A percentile compares a stretch with the other conserved stretches of the same genome.
phyloP scores from a whole-genome alignment of 2,888 invertebrate species.

The Tubulanus polymorphus region DNA sequence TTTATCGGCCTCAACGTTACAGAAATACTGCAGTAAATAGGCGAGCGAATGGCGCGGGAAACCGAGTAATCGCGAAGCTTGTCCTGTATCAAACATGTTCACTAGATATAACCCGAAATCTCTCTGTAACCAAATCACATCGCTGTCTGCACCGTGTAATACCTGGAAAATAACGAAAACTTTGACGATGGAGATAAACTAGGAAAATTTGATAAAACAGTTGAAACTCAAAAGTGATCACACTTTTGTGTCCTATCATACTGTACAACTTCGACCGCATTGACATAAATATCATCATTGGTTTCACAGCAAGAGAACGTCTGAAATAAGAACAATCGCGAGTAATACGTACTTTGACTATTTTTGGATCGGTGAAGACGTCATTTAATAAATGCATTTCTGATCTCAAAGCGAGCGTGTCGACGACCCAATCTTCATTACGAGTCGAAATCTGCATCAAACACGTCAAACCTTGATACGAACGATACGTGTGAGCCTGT shows the following conservation, averaged over 20 bases:
- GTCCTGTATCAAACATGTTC: constrained; percentile 94
- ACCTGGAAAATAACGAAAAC: constrained; percentile 59
- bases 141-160: constrained; percentile 85
- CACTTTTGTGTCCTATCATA: too few relatives aligned
- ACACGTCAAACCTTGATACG: constrained; percentile 92
- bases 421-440: constrained; percentile 79
- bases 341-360: constrained; percentile 78
- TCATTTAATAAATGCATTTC: constrained; percentile 79
- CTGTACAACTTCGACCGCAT: too few relatives aligned
- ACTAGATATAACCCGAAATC: constrained; percentile 94
- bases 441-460: constrained; percentile 86
- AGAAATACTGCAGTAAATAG: constrained; percentile 73
- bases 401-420: constrained; percentile 77
- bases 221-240: too few relatives aligned
- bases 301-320: too few relatives aligned
- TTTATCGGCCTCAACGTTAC: constrained; percentile 77
- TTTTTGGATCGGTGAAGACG: constrained; percentile 81
- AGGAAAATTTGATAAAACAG: too few relatives aligned
- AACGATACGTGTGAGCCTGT: constrained; percentile 85
- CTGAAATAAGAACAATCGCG: too few relatives aligned
- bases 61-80: constrained; percentile 73
- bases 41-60: constrained; percentile 68
- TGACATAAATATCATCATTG: too few relatives aligned
- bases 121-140: constrained; percentile 89
- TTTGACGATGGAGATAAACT: too few relatives aligned